phyloP scores from a whole-genome alignment of 2,888 invertebrate species.

The Ophion costatus region DNA sequence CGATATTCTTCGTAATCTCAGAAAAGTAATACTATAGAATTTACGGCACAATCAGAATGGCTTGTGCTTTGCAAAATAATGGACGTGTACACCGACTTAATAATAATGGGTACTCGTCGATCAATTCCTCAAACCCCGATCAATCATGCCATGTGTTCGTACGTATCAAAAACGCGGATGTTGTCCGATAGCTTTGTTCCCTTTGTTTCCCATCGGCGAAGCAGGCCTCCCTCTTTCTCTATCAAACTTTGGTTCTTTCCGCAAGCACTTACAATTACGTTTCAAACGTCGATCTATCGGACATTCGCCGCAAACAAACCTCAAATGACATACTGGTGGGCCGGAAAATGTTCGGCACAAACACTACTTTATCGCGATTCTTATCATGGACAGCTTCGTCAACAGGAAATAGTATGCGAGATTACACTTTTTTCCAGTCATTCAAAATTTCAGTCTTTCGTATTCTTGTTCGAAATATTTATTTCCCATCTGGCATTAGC shows the following conservation, averaged over 20 bases:
- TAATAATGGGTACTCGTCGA: conserved; percentile 40
- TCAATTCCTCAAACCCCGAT: conserved; percentile 41
- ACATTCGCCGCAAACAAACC: conserved; percentile 41
- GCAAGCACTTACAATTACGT: conserved; percentile 36
- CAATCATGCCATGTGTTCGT: conserved; percentile 46
- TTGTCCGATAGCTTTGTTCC: conserved; percentile 33
- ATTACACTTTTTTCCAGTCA: neutral
- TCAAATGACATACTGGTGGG: neutral
- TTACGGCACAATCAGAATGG: neutral
- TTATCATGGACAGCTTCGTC: neutral
- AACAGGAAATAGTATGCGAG: neutral
- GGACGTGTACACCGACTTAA: conserved; percentile 25
- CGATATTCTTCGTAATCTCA: neutral
- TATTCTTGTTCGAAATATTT: too few relatives aligned
- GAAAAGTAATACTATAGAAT: neutral
- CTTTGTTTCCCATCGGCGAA: conserved; percentile 46
- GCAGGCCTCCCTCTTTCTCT: conserved; percentile 2
- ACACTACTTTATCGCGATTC: neutral
- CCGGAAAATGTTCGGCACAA: neutral
- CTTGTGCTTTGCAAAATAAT: neutral
- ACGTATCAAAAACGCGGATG: conserved; percentile 12
- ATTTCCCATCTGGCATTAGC: too few relatives aligned
- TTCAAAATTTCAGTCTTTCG: neutral
- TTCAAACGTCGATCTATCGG: conserved; percentile 36
- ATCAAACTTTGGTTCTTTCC: neutral